Evolutionary conservation across 2,797 vertebrate species (phyloP), one percentile per base, ranked within the genome.

Genomic region (Diplodus puntazzo): DNA sequence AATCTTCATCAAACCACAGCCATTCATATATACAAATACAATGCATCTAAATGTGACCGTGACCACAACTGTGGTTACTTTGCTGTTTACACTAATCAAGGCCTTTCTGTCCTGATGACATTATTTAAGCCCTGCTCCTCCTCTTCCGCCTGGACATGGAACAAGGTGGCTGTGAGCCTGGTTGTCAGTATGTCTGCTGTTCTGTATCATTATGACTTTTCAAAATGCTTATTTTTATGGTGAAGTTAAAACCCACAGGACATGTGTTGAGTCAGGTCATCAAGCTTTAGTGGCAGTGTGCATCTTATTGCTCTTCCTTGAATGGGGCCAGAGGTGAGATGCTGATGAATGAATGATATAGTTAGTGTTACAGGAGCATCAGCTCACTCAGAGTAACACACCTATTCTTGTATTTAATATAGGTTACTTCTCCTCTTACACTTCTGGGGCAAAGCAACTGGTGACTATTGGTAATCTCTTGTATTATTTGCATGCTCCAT

Each of bases 61-160:
- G 39, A 75, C 77, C 80, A 72, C 69, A 72, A 60, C 61, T 80
- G 77, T 81, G 80, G 77, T 80, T 68, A 52, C 69, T 76, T 69
- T 87, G 59, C 75, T 90, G 81, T 89, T 86, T 72, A 71, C 71
- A 75, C 74, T 60, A 81, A 89, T 81, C 82, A 87, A 70, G 81
- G 66, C 27, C 62, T 76, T 75, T 84, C 68, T 80, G 69, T 49
- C 79, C 21, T 67, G 68, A 43, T 84, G 80, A 81, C 75, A 62
- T 59, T n/a, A 73, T 75, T 78, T 34, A 68, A 53, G n/a, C 45
- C 61, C 46, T 0, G 63, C 69, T 25, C 25, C 27, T 52, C 62
- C 61, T 74, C 70, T 64, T 64, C 8, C 66, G 71, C 48, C 23
- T 11, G 65, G 11, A 68, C 77, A 48, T 3, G 59, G 58, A 77